Base-by-base conservation (phyloP, 2,888 invertebrate genomes). In the Rhagonycha lutea region DNA sequence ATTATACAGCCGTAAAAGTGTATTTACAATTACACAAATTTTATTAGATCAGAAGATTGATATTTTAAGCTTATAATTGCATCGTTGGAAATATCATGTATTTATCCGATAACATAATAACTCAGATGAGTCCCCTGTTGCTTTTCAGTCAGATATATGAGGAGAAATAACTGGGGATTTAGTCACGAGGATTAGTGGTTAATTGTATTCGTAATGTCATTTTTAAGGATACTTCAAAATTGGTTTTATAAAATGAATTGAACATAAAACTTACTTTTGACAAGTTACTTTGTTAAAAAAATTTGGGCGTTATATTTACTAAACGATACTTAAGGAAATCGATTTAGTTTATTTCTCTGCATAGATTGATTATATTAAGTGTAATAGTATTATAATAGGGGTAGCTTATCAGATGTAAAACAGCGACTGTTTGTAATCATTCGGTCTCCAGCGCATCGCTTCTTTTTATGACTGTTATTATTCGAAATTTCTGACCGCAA, bases 81-180 rank as follows among this genome's bases (percentile, higher is more conserved):
- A 76, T 70, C 69, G 60, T 65, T 60, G 63, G 72, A 73, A 76
- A 70, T 73, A 72, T 77, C 68, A 78, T 82, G 83, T 83, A 83
- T 85, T 84, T 84, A 85, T 84, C 85, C 83, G 85, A 85, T 84
- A 84, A 84, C 85, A 83, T 85, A 84, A 84, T 83, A 85, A 84
- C 83, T 81, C 83, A 83, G 84, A 85, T 85, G 81, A 84, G 82
- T 85, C 86, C 85, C 85, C 82, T 80, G 85, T 82, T 83, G 83
- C 83, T 83, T 83, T 83, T 86, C 84, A 80, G 82, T 86, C 85
- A 85, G 83, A 83, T 84, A 84, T 83, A 85, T 84, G 84, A 83
- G 83, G 84, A 84, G 84, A 83, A 84, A 85, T 85, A 84, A 85
- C 84, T 83, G 81, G 85, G 84, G 85, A 84, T 85, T 84, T 83